Evolutionary conservation across 1,140 invertebrate species (phyloP).

Genomic region (Zaprionus vittiger): DNA sequence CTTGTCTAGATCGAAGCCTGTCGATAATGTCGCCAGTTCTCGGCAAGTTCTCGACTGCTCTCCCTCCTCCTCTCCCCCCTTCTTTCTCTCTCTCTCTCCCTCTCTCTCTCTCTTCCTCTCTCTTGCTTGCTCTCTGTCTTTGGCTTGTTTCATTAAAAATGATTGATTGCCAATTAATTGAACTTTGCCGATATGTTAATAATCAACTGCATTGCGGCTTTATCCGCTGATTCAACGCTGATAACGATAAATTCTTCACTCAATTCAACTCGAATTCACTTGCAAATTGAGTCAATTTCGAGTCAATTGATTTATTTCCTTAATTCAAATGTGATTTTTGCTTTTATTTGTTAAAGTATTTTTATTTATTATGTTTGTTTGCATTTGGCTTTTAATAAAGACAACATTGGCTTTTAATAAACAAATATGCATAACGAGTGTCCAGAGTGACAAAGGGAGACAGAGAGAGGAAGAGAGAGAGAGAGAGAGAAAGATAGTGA

Average conservation of each 20-base stretch:
- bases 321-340: slow-evolving; percentile 20
- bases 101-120: slow-evolving; percentile 1
- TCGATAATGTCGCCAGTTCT: slow-evolving; percentile 75
- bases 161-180: slow-evolving; percentile 82
- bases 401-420: slow-evolving; percentile 45
- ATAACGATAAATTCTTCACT: background rate
- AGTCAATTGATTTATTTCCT: slow-evolving; percentile 28
- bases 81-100: slow-evolving; percentile 1
- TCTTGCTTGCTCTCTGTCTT: slow-evolving; percentile 11
- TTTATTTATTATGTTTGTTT: slow-evolving; percentile 44
- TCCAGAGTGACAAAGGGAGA: background rate
- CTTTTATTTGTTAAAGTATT: slow-evolving; percentile 29
- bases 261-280: background rate
- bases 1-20: slow-evolving; percentile 67
- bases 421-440: slow-evolving; percentile 35
- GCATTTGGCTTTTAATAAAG: slow-evolving; percentile 48
- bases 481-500: background rate
- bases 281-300: slow-evolving; percentile 11
- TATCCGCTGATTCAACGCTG: slow-evolving; percentile 16
- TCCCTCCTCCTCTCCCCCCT: background rate
- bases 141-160: slow-evolving; percentile 77
- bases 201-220: slow-evolving; percentile 52
- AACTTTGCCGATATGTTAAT: slow-evolving; percentile 78
- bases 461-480: background rate
- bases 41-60: slow-evolving; percentile 16